These are phyloP conservation scores for Glaucopsyche alexis DNA, from an alignment of 2,888 invertebrate genomes.

Conservation along the genomic window DNA sequence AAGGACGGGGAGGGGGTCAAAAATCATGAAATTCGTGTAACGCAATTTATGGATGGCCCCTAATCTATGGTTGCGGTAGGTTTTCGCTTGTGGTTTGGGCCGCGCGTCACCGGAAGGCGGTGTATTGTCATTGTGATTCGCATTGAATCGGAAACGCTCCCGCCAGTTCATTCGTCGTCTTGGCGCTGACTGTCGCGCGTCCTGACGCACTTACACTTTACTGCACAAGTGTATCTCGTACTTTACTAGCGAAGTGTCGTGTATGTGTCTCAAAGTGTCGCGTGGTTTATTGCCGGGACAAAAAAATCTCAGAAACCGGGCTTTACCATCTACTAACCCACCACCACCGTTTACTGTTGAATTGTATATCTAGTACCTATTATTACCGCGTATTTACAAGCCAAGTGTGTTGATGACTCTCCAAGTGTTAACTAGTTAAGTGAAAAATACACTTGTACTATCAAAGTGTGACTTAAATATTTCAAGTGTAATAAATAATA, in stretches of 20 bases:
- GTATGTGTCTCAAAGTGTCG: no score
- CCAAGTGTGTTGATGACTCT: no score
- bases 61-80: neutral
- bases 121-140: constrained; percentile 64
- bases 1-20: no score
- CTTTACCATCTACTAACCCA: no score
- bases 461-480: neutral
- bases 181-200: neutral
- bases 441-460: constrained; percentile 1
- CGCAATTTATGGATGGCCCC: neutral
- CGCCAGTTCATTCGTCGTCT: neutral
- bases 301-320: no score
- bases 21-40: no score
- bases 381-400: neutral
- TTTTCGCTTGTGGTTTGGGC: constrained; percentile 35
- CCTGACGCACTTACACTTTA: neutral
- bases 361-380: neutral
- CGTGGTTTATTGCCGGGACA: no score
- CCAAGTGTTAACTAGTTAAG: neutral
- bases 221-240: neutral
- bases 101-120: constrained; percentile 54
- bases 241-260: no score
- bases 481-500: neutral
- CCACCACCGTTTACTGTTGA: neutral
- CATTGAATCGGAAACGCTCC: constrained; percentile 32